Conservation (phyloP, 2,113 vertebrate species). For the Colius striatus region DNA sequence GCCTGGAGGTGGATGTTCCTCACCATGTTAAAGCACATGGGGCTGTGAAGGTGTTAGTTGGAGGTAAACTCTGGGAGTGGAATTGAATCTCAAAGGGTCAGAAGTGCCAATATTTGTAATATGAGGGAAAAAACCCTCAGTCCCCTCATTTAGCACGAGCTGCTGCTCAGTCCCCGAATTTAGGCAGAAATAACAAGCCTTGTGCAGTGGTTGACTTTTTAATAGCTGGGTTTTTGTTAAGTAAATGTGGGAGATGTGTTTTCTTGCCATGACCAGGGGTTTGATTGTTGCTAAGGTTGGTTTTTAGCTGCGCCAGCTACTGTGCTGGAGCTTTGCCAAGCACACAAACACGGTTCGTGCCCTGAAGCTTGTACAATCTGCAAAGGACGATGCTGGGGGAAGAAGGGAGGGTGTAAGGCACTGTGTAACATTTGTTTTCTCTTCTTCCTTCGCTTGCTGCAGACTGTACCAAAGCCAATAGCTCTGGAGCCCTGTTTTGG, state of each 20-base stretch:
- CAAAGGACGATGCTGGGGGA: accelerated
- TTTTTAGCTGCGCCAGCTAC: background rate
- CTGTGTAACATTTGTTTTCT: background rate
- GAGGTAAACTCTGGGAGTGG: background rate
- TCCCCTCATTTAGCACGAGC: background rate
- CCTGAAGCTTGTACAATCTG: background rate
- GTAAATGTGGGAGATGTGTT: background rate
- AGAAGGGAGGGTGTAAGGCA: background rate
- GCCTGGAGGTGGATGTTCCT: background rate
- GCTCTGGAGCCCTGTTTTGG: conserved; percentile 97
- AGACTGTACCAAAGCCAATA: conserved; percentile 97
- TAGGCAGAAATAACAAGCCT: background rate
- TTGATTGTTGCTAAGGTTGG: background rate
- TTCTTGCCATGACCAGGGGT: background rate
- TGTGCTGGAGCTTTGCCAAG: background rate
- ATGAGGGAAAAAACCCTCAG: accelerated
- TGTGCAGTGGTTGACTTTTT: background rate
- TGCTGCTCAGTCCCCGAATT: background rate
- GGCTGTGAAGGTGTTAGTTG: background rate
- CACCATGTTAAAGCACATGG: accelerated
- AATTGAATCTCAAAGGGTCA: accelerated
- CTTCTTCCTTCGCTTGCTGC: background rate
- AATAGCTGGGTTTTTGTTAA: background rate
- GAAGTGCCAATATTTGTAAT: accelerated
- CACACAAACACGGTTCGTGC: background rate